phyloP scores from a whole-genome alignment of 2,797 vertebrate species.

The Chromobotia macracanthus region DNA sequence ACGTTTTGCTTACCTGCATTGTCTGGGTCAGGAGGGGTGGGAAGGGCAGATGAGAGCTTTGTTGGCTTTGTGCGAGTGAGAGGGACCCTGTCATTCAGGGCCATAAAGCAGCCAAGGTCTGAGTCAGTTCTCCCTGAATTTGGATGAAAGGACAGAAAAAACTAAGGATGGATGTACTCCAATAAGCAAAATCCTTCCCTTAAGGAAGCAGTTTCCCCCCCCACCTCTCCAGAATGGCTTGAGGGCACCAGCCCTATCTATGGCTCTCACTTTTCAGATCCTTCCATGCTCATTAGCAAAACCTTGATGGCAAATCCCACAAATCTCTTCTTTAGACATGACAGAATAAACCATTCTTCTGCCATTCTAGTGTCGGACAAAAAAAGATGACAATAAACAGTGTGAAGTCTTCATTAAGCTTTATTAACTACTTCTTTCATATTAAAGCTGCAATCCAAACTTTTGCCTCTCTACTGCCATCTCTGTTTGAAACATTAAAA shows the following conservation, averaged over 20 bases:
- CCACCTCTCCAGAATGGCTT: constrained; percentile 55
- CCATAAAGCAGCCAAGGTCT: constrained; percentile 56
- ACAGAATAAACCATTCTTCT: constrained; percentile 41
- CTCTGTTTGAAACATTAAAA: too few species aligned
- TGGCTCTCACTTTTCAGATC: constrained; percentile 57
- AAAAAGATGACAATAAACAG: constrained; percentile 2
- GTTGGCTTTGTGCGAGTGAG: constrained; percentile 60
- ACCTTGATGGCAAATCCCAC: constrained; percentile 52
- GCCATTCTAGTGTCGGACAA: constrained; percentile 9
- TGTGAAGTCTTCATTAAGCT: not conserved
- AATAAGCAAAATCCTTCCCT: constrained; percentile 54
- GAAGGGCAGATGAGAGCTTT: constrained; percentile 54
- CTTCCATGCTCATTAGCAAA: constrained; percentile 58
- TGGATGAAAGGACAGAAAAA: constrained; percentile 54
- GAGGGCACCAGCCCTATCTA: constrained; percentile 56
- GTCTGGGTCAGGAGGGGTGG: constrained; percentile 59
- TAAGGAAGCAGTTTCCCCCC: constrained; percentile 26
- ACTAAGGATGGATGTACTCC: constrained; percentile 55
- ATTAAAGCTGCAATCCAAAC: too few species aligned
- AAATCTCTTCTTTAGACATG: constrained; percentile 45
- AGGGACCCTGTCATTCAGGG: constrained; percentile 55
- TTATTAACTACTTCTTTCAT: not conserved
- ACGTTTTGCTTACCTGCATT: constrained; percentile 65
- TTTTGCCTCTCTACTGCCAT: too few species aligned
- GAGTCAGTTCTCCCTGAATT: constrained; percentile 48